Base-by-base conservation (phyloP, 2,113 vertebrate genomes). In the Oryzias curvinotus region DNA sequence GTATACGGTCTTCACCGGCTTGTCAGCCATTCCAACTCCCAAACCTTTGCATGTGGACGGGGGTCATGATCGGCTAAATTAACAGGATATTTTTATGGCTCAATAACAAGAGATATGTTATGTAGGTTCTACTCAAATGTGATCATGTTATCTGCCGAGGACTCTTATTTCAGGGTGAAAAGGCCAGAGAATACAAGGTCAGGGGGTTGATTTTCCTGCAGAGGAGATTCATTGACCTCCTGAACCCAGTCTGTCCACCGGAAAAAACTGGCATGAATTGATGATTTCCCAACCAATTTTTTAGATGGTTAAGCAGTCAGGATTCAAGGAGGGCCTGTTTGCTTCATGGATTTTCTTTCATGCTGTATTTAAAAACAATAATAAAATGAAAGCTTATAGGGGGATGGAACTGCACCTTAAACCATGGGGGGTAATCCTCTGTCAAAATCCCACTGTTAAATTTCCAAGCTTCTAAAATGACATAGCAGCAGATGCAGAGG, bases 81-180 rank as follows among this genome's bases (percentile, higher is more conserved):
- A 82, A 77, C 59, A 69, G 47, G 53, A 61, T 8, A 28, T 69
- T 75, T 77, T 81, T 78, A 78, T 81, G 48, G 77, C 69, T 23
- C 18, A 4, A 53, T 78, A 58, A 59, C 7, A 71, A 54, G 65
- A 61, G 36, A 75, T 84, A 75, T 71, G 66, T 84, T 58, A 74
- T 43, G 14, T 21, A 30, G 52, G 7, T 44, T 7, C 21, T 67
- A 17, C 56, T 57, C 1, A 26, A 16, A 49, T 52, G 28, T 8
- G 57, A 21, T 0, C 2, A 1, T 45, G 50, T 57, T 23, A 62
- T 55, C 50, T 23, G 50, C 26, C 5, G 2, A 48, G 16, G 10
- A 14, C 4, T 8, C 26, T 47, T 48, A 53, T 43, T 12, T 54
- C 16, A 42, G 28, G 15, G 26, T 23, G 45, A 15, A 16, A 23